Evolutionary conservation across 2,888 invertebrate species (phyloP), one percentile per base, ranked within the genome.

Genomic region (Cheilosia grossa): DNA sequence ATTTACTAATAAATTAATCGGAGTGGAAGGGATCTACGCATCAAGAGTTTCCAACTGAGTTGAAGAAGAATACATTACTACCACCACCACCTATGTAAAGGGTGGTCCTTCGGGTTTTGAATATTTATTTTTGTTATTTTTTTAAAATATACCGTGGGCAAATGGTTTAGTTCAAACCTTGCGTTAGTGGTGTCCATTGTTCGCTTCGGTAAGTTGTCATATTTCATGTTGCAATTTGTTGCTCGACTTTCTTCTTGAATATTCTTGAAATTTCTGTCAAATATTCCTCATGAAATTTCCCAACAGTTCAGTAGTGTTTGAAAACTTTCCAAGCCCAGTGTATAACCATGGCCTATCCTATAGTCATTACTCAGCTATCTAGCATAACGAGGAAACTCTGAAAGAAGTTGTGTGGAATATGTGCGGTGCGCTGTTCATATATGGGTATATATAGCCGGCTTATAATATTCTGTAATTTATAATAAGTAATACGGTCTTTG

Each of bases 401-500:
- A 82, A 73, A 79, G 67, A 82, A 59, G 49, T 27, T 66, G 61
- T 79, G 63, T 74, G 67, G 44, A 54, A 51, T 37, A 40, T 37
- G 47, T 56, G 51, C 42, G 70, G 24, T 42, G 64, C 33, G 58
- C 49, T 51, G 53, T 69, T 69, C 63, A 79, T 82, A 53, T 79
- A 44, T 69, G 33, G 66, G 56, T 44, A 17, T 15, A 42, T 10
- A 15, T 40, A 83, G 58, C 47, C 66, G 66, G 75, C 81, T 81
- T 85, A 81, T 81, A 81, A 85, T 85, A 81, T 85, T 85, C 51
- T 58, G 81, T 85, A 85, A 81, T 85, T 85, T 85, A 81, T 85
- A 81, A 81, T 81, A 81, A 85, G 81, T 81, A 85, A 80, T 85
- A 81, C 75, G 75, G 85, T 85, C 81, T 85, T 85, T 85, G 85